Conservation (phyloP, 2,113 vertebrate genomes). For the Pangasianodon gigas region DNA sequence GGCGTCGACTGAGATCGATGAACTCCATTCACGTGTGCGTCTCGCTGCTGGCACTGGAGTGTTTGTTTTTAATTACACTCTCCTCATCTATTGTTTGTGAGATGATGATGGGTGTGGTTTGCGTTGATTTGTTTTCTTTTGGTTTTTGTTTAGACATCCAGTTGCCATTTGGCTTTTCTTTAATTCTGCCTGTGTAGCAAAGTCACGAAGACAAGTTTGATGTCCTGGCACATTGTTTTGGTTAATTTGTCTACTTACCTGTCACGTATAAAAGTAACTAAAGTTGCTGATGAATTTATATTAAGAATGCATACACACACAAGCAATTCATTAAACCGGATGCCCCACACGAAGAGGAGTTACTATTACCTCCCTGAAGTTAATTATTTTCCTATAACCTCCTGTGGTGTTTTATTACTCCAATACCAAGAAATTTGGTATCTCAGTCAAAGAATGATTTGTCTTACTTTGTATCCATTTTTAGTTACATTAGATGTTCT, state of each 20-base stretch:
- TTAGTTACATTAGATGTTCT: not conserved
- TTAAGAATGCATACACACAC: not conserved
- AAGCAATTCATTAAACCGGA: not conserved
- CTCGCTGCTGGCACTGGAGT: constrained; percentile 6
- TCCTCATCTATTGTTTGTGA: constrained; percentile 29
- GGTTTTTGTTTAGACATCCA: not conserved
- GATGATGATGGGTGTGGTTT: constrained; percentile 32
- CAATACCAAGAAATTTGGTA: not conserved
- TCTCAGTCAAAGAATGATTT: not conserved
- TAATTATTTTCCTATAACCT: not conserved
- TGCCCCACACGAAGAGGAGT: not conserved
- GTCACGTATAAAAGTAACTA: not conserved
- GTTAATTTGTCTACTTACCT: not conserved
- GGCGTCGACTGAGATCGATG: constrained; percentile 54
- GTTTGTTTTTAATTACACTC: constrained; percentile 57
- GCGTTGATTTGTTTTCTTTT: constrained; percentile 35
- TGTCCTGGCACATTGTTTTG: not conserved
- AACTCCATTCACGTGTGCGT: constrained; percentile 39
- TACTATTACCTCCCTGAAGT: not conserved
- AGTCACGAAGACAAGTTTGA: not conserved
- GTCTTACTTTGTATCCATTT: not conserved
- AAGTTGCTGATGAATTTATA: not conserved
- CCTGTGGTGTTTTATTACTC: not conserved
- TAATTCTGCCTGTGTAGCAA: not conserved
- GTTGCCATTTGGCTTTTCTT: constrained; percentile 1